phyloP scores from a whole-genome alignment of 2,113 vertebrate genomes.

The Rallus limicola region DNA sequence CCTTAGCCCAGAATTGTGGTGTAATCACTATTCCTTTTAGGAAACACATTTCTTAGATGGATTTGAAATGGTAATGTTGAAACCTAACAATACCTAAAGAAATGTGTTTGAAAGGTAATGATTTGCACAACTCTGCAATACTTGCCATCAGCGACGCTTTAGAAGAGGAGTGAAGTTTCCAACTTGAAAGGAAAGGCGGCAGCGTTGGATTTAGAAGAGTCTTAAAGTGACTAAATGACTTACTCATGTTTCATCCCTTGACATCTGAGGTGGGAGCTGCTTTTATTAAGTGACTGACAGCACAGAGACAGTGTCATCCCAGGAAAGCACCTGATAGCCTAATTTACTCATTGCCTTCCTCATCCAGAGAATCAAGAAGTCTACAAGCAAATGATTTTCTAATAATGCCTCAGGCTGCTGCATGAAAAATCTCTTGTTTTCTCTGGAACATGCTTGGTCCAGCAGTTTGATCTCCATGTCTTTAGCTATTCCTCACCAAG shows the following conservation, averaged over 20 bases:
- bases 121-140: neutral
- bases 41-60: neutral
- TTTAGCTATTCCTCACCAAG: neutral
- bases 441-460: neutral
- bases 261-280: neutral
- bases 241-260: slow-evolving; percentile 30
- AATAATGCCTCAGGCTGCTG: slow-evolving; percentile 11
- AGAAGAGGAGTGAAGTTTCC: slow-evolving; percentile 10
- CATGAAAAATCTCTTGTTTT: neutral
- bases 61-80: neutral
- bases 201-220: neutral
- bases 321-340: slow-evolving; percentile 25
- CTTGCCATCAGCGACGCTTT: neutral
- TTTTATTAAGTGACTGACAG: slow-evolving; percentile 51
- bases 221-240: slow-evolving; percentile 37
- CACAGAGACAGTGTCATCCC: slow-evolving; percentile 6
- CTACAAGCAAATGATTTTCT: neutral
- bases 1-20: neutral
- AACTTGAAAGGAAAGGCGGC: slow-evolving; percentile 39
- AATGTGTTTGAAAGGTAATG: neutral
- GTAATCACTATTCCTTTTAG: neutral
- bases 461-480: neutral
- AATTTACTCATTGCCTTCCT: slow-evolving; percentile 6
- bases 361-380: neutral
- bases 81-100: neutral